Evolutionary conservation across 2,113 vertebrate genomes (phyloP), one percentile per base, ranked within the genome.

Genomic region (Pholis gunnellus): DNA sequence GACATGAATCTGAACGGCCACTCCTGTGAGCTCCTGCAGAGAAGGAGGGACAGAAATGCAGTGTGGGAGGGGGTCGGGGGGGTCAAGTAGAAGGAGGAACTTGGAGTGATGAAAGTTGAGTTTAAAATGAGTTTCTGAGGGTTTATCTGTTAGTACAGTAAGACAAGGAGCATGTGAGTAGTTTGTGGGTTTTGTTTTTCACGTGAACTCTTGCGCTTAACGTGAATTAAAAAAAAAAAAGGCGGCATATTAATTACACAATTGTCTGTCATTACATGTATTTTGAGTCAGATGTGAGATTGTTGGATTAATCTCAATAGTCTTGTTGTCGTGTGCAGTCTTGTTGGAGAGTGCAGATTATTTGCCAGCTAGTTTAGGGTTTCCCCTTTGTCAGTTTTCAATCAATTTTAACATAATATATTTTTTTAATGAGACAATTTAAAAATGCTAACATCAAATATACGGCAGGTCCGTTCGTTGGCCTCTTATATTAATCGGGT

Each of bases 41-140:
- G 84, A 14, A 8, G 67, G 78, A 70, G 79, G 80, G 36, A 50
- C 38, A 25, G 52, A 44, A 40, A 56, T 36, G 48, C 40, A 64
- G 5, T 8, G 9, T 5, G 66, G 59, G 57, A 7, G 10, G 20
- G 15, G 13, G 22, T n/a, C 2, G 1, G n/a, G 22, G 6, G 25
- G 66, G 34, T 78, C 64, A 70, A 1, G 1, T 1, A 31, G 34
- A 22, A 54, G 34, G 72, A 72, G 72, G 71, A 31, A 29, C 59
- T 52, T 54, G 1, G 8, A 3, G 20, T 25, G 38, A 56, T 54
- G n/a, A 65, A 20, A 20, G 17, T 29, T 25, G 0, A n/a, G 10
- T 3, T 22, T 7, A 6, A 31, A 50, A 29, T 31, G n/a, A n/a
- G n/a, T n/a, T n/a, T n/a, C n/a, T n/a, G n/a, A n/a, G n/a, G n/a